Conservation (phyloP, 2,113 vertebrate species). For the Lethenteron camtschaticum region DNA sequence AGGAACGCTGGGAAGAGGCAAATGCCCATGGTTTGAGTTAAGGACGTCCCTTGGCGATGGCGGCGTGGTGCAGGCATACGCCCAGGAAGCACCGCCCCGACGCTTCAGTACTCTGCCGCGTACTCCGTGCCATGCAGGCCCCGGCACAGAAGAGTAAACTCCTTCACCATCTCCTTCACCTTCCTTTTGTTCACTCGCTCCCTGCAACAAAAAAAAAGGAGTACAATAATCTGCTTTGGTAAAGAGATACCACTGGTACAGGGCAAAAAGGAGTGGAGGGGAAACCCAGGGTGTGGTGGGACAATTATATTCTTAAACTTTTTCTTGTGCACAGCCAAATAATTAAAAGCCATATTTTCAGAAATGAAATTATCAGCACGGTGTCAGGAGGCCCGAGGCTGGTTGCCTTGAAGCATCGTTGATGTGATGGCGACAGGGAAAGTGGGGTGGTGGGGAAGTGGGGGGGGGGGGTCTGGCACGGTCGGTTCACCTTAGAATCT, state of each 20-base stretch:
- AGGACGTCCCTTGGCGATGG: too few relatives aligned
- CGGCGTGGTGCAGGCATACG: too few relatives aligned
- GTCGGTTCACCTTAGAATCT: slow-evolving; percentile 58
- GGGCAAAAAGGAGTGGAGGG: not conserved
- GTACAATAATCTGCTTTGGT: not conserved
- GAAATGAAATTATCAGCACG: too few relatives aligned
- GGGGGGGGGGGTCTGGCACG: too few relatives aligned
- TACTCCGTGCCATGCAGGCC: slow-evolving; percentile 94
- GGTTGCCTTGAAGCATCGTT: too few relatives aligned
- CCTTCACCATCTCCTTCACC: slow-evolving; percentile 93
- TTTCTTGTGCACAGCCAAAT: not conserved
- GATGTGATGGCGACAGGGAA: too few relatives aligned
- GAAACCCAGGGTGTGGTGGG: not conserved
- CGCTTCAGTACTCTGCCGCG: slow-evolving; percentile 74
- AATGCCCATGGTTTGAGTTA: too few relatives aligned
- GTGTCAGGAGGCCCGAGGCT: too few relatives aligned
- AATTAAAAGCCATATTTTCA: not conserved
- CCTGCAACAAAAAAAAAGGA: slow-evolving; percentile 23
- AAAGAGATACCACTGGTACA: slow-evolving; percentile 7
- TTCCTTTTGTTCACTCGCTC: slow-evolving; percentile 90
- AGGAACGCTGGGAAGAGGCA: too few relatives aligned
- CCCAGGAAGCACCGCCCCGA: too few relatives aligned
- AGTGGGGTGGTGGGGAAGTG: too few relatives aligned
- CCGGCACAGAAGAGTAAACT: slow-evolving; percentile 82
- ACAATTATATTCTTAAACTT: not conserved